Evolutionary conservation across 2,888 invertebrate species (phyloP), one percentile per base, ranked within the genome.

Genomic region (Folsomia manolachei): DNA sequence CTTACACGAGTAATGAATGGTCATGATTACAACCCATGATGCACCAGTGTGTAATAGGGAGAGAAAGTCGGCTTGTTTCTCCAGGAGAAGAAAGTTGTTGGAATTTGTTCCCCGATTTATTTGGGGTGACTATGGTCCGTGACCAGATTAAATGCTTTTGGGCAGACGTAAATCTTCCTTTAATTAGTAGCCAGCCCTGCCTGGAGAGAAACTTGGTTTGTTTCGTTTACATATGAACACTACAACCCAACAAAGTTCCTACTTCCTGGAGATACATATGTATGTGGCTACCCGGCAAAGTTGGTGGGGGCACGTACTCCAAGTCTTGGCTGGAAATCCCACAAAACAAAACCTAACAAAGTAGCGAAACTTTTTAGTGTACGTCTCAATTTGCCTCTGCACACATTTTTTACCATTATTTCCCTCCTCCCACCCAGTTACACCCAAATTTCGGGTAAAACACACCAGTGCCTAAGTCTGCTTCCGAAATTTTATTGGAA

Each of bases 141-240:
- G 67, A 67, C 67, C 56, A 67, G 67, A 67, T 67, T 67, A 67
- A 67, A 67, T 67, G 56, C 56, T 67, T 67, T 67, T 67, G 67
- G 67, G 67, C 56, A 67, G 26, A 67, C 67, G 67, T 67, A 67
- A 67, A 67, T 67, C 67, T 67, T 67, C 4, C 56, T 67, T 67
- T 67, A 67, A 67, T 67, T 67, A 67, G 67, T 67, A 56, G 21
- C 56, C 66, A 56, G 60, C 53, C 24, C 21, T 19, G 14, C 39
- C 39, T n/a, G 51, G 51, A 51, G 51, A 51, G 9, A 51, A 56
- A 56, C 19, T 56, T 56, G 7, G 11, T 14, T 39, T 14, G 39
- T 9, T 39, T 9, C 39, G 14, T 39, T 39, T 39, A 39, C 39
- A 39, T 39, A 39, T 39, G 39, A 39, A 14, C 39, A 39, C 39